phyloP scores from a whole-genome alignment of 2,888 invertebrate genomes.

The Gastrophysa polygoni region DNA sequence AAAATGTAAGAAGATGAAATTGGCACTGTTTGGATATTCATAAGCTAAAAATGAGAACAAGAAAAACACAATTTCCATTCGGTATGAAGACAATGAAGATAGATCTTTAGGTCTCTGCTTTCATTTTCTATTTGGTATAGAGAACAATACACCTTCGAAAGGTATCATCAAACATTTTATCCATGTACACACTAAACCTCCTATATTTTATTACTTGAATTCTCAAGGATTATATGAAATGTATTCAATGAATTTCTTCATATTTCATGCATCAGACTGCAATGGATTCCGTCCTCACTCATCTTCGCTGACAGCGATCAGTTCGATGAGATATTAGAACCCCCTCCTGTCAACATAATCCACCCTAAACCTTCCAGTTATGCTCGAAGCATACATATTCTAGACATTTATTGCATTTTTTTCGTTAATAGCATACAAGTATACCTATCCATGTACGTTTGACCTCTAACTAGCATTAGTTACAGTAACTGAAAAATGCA shows the following conservation, averaged over 20 bases:
- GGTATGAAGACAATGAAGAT: too few relatives aligned
- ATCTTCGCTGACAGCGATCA: slow-evolving; percentile 67
- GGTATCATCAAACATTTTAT: too few relatives aligned
- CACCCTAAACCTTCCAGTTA: slow-evolving; percentile 66
- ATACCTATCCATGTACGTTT: slow-evolving; percentile 15
- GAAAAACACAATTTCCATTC: too few relatives aligned
- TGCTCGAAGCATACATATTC: slow-evolving; percentile 45
- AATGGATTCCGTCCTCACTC: slow-evolving; percentile 70
- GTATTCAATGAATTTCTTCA: slow-evolving; percentile 5
- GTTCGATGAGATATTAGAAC: slow-evolving; percentile 70
- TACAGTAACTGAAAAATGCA: slow-evolving; percentile 26
- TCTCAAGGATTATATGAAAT: too few relatives aligned
- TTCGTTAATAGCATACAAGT: slow-evolving; percentile 33
- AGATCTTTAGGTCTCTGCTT: too few relatives aligned
- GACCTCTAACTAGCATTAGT: slow-evolving; percentile 11
- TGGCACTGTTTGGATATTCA: too few relatives aligned
- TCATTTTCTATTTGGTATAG: too few relatives aligned
- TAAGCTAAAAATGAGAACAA: too few relatives aligned
- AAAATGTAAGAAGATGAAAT: too few relatives aligned
- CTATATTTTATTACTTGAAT: too few relatives aligned
- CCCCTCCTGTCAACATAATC: slow-evolving; percentile 72
- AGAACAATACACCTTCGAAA: too few relatives aligned
- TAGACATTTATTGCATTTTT: slow-evolving; percentile 38
- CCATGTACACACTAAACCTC: too few relatives aligned
- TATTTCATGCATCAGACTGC: slow-evolving; percentile 56